phyloP scores from a whole-genome alignment of 2,888 invertebrate genomes.

The Hipparchia sbordonii region DNA sequence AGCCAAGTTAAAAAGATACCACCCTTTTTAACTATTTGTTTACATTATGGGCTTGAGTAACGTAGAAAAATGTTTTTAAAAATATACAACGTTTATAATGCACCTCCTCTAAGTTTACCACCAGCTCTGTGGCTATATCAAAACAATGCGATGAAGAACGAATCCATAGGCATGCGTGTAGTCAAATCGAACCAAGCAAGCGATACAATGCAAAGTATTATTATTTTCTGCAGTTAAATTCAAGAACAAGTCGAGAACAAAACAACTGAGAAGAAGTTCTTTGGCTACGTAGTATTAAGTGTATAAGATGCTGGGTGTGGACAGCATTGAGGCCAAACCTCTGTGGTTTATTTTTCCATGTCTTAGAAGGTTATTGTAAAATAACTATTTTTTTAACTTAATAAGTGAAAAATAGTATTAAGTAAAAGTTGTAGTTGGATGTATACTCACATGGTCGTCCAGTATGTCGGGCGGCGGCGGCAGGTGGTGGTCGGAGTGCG shows the following conservation, averaged over 20 bases:
- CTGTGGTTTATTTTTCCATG: no score
- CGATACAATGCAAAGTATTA: constrained; percentile 14
- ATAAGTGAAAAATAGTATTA: no score
- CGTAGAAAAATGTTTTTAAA: neutral
- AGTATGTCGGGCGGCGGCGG: constrained; percentile 77
- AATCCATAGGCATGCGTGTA: constrained; percentile 37
- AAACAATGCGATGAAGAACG: constrained; percentile 35
- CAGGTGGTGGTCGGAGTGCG: constrained; percentile 75
- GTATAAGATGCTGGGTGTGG: no score
- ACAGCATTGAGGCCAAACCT: no score
- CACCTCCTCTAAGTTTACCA: neutral
- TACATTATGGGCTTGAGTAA: no score
- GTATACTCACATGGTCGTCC: constrained; percentile 63
- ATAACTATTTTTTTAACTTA: no score
- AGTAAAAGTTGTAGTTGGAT: no score
- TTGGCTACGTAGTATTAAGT: no score
- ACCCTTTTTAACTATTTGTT: no score
- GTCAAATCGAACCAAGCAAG: constrained; percentile 33
- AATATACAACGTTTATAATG: neutral
- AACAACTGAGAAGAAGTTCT: no score
- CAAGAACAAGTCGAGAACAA: no score
- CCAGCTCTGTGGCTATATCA: neutral
- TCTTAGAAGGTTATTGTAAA: no score
- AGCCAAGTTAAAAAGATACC: neutral
- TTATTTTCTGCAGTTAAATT: neutral